A percentile compares a stretch with the other conserved stretches of the same genome.
These are phyloP conservation scores for Chelidonichthys spinosus DNA, from an alignment of 2,797 vertebrate genomes.

Conservation along the genomic window DNA sequence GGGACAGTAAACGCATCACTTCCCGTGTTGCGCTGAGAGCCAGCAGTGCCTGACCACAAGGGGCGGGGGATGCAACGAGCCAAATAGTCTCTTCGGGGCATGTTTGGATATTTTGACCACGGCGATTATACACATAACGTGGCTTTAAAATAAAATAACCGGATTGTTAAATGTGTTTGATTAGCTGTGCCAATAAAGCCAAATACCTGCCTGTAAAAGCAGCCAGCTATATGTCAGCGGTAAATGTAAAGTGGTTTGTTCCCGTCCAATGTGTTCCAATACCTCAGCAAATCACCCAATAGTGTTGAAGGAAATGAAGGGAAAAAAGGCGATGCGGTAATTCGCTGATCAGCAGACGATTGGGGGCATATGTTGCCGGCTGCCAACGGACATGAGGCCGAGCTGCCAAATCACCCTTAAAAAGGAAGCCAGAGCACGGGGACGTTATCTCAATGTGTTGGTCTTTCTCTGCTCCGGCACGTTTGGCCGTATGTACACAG, in stretches of 20 bases:
- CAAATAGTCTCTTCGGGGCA: slow-evolving; percentile 7
- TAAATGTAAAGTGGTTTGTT: slow-evolving; percentile 55
- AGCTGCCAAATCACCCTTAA: slow-evolving; percentile 78
- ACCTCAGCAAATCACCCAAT: slow-evolving; percentile 58
- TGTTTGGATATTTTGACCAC: slow-evolving; percentile 12
- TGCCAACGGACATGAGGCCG: slow-evolving; percentile 72
- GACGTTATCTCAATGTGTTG: slow-evolving; percentile 79
- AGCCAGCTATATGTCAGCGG: slow-evolving; percentile 48
- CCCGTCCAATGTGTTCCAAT: slow-evolving; percentile 45
- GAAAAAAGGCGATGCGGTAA: slow-evolving; percentile 51
- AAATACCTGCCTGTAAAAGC: slow-evolving; percentile 49
- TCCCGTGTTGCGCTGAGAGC: slow-evolving; percentile 54
- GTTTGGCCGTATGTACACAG: slow-evolving; percentile 75
- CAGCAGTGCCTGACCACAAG: slow-evolving; percentile 29
- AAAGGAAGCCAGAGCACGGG: slow-evolving; percentile 72
- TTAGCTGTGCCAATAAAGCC: slow-evolving; percentile 41
- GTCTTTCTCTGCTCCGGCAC: slow-evolving; percentile 73
- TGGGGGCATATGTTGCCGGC: slow-evolving; percentile 67
- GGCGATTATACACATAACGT: slow-evolving; percentile 7
- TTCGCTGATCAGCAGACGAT: slow-evolving; percentile 75
- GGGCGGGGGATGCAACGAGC: slow-evolving; percentile 29
- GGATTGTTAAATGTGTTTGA: slow-evolving; percentile 28
- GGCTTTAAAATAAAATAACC: slow-evolving; percentile 3
- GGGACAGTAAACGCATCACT: slow-evolving; percentile 66
- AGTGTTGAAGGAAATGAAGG: slow-evolving; percentile 56